Base-by-base conservation (phyloP, 2,888 invertebrate species). In the Griposia aprilina region DNA sequence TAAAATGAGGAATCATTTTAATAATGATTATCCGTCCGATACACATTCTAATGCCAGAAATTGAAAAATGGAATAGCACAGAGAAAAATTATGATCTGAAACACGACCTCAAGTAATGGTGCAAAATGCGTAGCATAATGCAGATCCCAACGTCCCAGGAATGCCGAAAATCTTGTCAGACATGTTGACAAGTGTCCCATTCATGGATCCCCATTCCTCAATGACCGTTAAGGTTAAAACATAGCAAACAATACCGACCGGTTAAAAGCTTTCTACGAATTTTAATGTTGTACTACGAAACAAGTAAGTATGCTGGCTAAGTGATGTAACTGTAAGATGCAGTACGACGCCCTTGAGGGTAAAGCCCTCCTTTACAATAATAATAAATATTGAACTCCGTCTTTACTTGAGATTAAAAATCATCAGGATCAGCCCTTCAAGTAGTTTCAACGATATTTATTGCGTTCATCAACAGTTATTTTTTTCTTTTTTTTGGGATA, bases 141-240 rank as follows among this genome's bases (percentile, higher is more conserved):
- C 17, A 26, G n/a, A 2, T 1, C 17, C 15, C 8, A 36, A 30
- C 62, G 36, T 84, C 23, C 70, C 75, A 81, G 17, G 75, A 71
- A 84, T 75, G 11, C 71, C 62, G 74, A 50, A 68, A 72, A 74
- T 52, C 71, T 74, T 8, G 78, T 85, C 74, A 82, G 60, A 69
- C 82, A 62, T 26, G 71, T 72, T 68, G n/a, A 63, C 50, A 76
- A 55, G 36, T 60, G 36, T 55, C 81, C 76, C 80, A 84, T 84
- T 86, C 74, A 86, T 79, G 65, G 8, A 59, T 80, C 17, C 59
- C 48, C 48, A 59, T 78, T 66, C 83, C 78, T 70, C 59, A 48
- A 62, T 73, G n/a, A 81, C 76, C 68, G 77, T 80, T 85, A 85
- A 72, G 48, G 71, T 74, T 86, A 83, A 86, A 71, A 86, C 71